Base-by-base conservation (phyloP, 2,797 vertebrate genomes). In the Gadopsis bispinosus region DNA sequence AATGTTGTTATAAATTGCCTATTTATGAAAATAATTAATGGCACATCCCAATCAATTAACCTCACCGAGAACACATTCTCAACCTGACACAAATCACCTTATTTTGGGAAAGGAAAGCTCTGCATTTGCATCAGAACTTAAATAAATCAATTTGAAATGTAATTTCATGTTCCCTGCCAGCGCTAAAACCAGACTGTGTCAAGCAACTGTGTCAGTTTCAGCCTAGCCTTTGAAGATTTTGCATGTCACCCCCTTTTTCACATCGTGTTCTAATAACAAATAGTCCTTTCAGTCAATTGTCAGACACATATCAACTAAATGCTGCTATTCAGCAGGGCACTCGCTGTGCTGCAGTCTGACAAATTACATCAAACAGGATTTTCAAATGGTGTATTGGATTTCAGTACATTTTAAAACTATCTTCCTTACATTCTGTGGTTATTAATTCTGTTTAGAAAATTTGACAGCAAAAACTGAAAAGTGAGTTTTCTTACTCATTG, bases 301-400 rank as follows among this genome's bases (percentile, higher is more conserved):
- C 74, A 77, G 83, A 76, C 78, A 72, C 77, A 70, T 83, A 71
- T 89, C 72, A 88, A 72, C 77, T 66, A 51, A 74, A 84, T 80
- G 56, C 59, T 86, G 88, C 74, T 17, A 61, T 85, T 61, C 16
- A 10, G 39, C 29, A 33, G 41, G 77, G 73, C 78, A 85, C 63
- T 79, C 4, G 29, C 62, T 69, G 68, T 69, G 60, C 54, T n/a
- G 56, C 81, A 47, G 59, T 59, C 60, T 75, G 73, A 85, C 73
- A 73, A 87, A 83, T 80, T 9, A 47, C 73, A 75, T 87, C 75
- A 79, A 74, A 86, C 55, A 69, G 73, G 54, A 79, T 85, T 80
- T 80, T 81, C n/a, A 69, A 43, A 61, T 55, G 19, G 67, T 35
- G 19, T 58, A 63, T 74, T 53, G 7, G 8, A 67, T 61, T 75